Conservation (phyloP, 1,140 invertebrate genomes). For the Panagrolaimus sp. region DNA sequence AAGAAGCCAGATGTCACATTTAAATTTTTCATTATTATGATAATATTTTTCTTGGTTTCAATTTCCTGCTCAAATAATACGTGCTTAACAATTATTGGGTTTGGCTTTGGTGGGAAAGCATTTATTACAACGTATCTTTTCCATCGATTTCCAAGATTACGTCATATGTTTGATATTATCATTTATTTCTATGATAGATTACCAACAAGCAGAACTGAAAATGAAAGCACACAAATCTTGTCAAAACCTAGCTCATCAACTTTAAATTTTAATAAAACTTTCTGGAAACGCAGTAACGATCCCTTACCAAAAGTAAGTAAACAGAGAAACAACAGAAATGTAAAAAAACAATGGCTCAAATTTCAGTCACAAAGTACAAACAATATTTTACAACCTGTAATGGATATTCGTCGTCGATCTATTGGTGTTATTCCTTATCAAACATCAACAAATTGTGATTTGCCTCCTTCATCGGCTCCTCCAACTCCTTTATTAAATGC, state of each 20-base stretch:
- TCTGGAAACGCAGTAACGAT: slow-evolving; percentile 1
- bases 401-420: not conserved
- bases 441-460: not conserved
- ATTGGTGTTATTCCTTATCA: slow-evolving; percentile 3
- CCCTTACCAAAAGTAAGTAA: not conserved
- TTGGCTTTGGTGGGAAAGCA: slow-evolving; percentile 35
- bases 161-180: slow-evolving; percentile 39
- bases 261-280: not conserved
- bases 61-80: slow-evolving; percentile 22
- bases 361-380: slow-evolving; percentile 3
- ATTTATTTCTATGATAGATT: slow-evolving; percentile 48
- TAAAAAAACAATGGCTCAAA: not conserved
- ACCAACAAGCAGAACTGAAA: slow-evolving; percentile 16
- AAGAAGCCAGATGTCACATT: slow-evolving; percentile 37
- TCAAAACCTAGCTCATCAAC: not conserved
- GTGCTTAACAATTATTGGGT: slow-evolving; percentile 35
- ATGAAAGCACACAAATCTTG: not conserved
- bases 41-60: slow-evolving; percentile 34
- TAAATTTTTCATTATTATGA: slow-evolving; percentile 33
- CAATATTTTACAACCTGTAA: not conserved
- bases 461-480: too few relatives aligned
- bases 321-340: not conserved
- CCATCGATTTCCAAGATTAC: slow-evolving; percentile 43
- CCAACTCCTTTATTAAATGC: too few relatives aligned
- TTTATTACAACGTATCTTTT: slow-evolving; percentile 52